Evolutionary conservation across 2,888 invertebrate species (phyloP), one percentile per base, ranked within the genome.

Genomic region (Flexamia atlantica): DNA sequence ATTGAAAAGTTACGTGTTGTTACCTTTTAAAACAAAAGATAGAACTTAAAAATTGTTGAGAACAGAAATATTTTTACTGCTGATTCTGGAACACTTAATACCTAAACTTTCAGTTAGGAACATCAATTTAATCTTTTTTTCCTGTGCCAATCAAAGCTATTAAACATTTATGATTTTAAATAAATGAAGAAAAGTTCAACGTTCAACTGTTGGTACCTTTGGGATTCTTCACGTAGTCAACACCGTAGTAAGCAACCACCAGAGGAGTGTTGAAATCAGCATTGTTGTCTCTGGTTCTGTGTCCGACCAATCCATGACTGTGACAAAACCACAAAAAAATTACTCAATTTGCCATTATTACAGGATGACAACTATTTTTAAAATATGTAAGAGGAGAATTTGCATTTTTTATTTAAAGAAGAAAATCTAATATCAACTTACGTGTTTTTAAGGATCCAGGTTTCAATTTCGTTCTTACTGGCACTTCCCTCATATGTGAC

Each of bases 171-270:
- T n/a, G n/a, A n/a, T n/a, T n/a, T n/a, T n/a, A n/a, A n/a, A n/a
- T 36, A 36, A 36, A 36, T 36, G 4, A 79, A 46, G 30, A 40
- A n/a, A n/a, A n/a, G n/a, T n/a, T n/a, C n/a, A n/a, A 32, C 20
- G 50, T 74, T 17, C 42, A 74, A 74, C 14, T 40, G 14, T 12
- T 23, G 28, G n/a, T 90, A 90, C 93, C 99, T 91, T 99, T 99
- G 30, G 95, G 93, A 90, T 99, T 99, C 92, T 98, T 99, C 36
- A 95, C 93, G 89, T 99, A 99, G 91, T 99, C 99, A 14, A 99
- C 98, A 87, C 92, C 93, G 90, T 95, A 99, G 91, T 97, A 99
- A 36, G 96, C 99, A 82, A 97, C 95, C 64, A 99, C 93, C 85
- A 98, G 90, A 0, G 99, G 99, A 89, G 95, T 95, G 88, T 93